These are phyloP conservation scores for Teleiodes luculella DNA, from an alignment of 2,888 invertebrate species.

Conservation along the genomic window DNA sequence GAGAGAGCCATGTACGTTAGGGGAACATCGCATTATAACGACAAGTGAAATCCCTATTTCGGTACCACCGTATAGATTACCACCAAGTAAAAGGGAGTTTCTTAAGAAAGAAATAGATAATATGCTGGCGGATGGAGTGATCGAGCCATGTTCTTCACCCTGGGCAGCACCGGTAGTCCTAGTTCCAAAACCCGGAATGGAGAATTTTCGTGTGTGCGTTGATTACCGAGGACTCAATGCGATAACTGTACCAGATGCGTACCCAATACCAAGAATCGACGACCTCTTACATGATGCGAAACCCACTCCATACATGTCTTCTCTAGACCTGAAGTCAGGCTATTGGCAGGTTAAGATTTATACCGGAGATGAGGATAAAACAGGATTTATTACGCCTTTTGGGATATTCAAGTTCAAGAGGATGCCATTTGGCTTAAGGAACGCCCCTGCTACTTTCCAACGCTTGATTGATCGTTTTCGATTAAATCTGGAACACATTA, in stretches of 20 bases:
- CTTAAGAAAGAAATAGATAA: slow-evolving; percentile 32
- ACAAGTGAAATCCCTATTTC: slow-evolving; percentile 29
- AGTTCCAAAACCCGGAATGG: slow-evolving; percentile 42
- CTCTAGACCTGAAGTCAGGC: too few species aligned
- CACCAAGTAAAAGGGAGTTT: slow-evolving; percentile 26
- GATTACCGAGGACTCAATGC: slow-evolving; percentile 35
- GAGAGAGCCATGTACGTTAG: slow-evolving; percentile 1
- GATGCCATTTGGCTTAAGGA: slow-evolving; percentile 44
- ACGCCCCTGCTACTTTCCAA: slow-evolving; percentile 30
- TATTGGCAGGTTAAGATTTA: too few species aligned
- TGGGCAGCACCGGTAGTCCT: slow-evolving; percentile 45
- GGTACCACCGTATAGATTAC: slow-evolving; percentile 38
- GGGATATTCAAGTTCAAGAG: slow-evolving; percentile 37
- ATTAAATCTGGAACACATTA: slow-evolving; percentile 12
- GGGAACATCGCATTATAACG: slow-evolving; percentile 17
- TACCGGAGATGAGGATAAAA: too few species aligned
- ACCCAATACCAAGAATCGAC: slow-evolving; percentile 37
- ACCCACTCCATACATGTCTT: slow-evolving; percentile 26
- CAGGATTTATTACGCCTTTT: slow-evolving; percentile 40
- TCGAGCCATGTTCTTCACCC: slow-evolving; percentile 35
- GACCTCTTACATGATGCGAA: slow-evolving; percentile 19
- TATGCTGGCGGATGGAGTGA: slow-evolving; percentile 38
- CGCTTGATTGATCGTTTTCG: slow-evolving; percentile 24
- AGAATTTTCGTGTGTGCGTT: slow-evolving; percentile 36
- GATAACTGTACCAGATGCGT: slow-evolving; percentile 29